Base-by-base conservation (phyloP, 1,140 invertebrate species). In the Drosophila tristis region DNA sequence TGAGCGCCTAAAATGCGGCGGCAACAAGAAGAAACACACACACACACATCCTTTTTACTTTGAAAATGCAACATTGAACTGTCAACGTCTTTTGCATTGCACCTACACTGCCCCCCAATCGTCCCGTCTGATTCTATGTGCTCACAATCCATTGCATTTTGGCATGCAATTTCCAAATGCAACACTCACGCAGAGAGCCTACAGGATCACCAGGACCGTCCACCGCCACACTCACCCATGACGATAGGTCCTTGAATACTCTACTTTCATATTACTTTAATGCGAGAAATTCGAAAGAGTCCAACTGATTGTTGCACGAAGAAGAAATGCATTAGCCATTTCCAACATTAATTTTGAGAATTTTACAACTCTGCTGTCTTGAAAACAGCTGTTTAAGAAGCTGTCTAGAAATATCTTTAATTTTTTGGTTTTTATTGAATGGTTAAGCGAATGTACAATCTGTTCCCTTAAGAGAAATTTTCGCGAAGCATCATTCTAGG, bases 21-120 rank as follows among this genome's bases (percentile, higher is more conserved):
- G 31, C 55, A 59, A 59, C 43, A 59, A n/a, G 35, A 35, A 49
- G 13, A 61, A 49, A 16, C 31, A 31, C 8, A 65, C 55, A 57
- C 47, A 35, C 23, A 61, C 35, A 77, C 59, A 59, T 75, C 78
- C 72, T 53, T 71, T 76, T 79, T 67, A 76, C 62, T 80, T 79
- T 68, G 76, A 75, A 60, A 76, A 76, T 78, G 82, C 84, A 89
- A 86, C 82, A 86, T 87, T 87, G 82, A 86, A 86, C 82, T 86
- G 82, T 86, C 81, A 86, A 86, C 81, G 81, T 66, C 60, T 47
- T 58, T 23, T 55, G 45, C 42, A 31, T 4, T 1, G 5, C 6
- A 47, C 20, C 20, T 20, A 1, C 1, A 20, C 8, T 2, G 8
- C 43, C 23, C 6, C 6, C 31, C 48, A 45, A 23, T n/a, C 26